Evolutionary conservation across 2,888 invertebrate species (phyloP).

Genomic region (Antheraea yamamai): DNA sequence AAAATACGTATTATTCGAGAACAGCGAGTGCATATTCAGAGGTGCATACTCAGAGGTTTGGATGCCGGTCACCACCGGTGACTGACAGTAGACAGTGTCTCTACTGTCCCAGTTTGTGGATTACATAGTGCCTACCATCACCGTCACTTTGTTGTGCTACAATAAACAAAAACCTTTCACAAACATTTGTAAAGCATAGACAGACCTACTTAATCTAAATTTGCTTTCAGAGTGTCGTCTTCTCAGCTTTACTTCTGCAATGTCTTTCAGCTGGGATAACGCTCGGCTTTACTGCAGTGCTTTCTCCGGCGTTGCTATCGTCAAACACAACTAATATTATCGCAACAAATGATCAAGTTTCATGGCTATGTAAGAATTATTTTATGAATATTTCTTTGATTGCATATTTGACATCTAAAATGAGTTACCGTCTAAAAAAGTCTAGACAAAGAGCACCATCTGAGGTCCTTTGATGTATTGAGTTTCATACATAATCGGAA

Average conservation of each 20-base stretch:
- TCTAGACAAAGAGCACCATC: no score
- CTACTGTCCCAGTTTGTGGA: not conserved
- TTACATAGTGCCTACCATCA: not conserved
- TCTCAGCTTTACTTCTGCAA: conserved; percentile 31
- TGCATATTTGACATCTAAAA: not conserved
- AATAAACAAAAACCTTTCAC: no score
- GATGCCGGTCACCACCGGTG: no score
- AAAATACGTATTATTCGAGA: no score
- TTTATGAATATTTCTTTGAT: not conserved
- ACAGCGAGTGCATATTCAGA: no score
- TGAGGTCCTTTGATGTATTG: no score
- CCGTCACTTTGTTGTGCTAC: not conserved
- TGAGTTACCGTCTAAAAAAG: no score
- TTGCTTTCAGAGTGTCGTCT: conserved; percentile 38
- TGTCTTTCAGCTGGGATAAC: conserved; percentile 39
- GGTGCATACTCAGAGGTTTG: no score
- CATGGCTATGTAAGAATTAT: conserved; percentile 49
- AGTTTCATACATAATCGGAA: no score
- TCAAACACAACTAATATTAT: conserved; percentile 41
- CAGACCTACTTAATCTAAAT: not conserved
- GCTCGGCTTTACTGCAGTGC: conserved; percentile 42
- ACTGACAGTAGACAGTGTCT: no score
- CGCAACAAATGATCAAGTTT: conserved; percentile 43
- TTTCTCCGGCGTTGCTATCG: conserved; percentile 43
- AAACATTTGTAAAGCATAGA: no score